Percentiles rank a stretch among this genome's conserved stretches.
Evolutionary conservation across 2,113 vertebrate genomes (phyloP).

Genomic region (Centropus bengalensis): DNA sequence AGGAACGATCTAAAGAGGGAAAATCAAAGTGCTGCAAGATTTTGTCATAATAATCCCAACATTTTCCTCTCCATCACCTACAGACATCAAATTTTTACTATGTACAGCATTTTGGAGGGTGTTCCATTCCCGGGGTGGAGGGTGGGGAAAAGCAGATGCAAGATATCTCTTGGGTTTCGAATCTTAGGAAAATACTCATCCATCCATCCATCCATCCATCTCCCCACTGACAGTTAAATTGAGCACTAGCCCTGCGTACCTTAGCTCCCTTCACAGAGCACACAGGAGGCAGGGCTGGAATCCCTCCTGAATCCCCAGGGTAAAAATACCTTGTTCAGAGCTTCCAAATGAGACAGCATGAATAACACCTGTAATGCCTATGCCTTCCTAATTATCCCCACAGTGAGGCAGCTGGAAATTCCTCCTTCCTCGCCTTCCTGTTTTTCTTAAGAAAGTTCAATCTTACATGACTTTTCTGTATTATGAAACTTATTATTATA

Average conservation of each 20-base stretch:
- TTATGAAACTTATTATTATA: background rate
- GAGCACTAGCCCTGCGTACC: background rate
- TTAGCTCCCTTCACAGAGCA: background rate
- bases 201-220: background rate
- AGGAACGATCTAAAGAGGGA: background rate
- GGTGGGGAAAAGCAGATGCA: background rate
- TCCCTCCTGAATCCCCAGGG: fast-evolving
- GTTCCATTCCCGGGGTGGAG: background rate
- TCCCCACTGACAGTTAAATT: background rate
- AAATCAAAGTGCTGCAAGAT: background rate
- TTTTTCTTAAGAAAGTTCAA: background rate
- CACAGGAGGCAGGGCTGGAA: background rate
- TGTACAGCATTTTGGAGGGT: background rate
- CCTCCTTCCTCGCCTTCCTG: background rate
- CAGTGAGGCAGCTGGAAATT: background rate
- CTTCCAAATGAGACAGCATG: background rate
- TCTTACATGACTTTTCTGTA: background rate
- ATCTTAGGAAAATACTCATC: background rate
- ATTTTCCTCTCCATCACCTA: background rate
- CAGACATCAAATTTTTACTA: background rate
- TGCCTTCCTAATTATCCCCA: background rate
- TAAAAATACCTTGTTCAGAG: background rate
- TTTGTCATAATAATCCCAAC: background rate
- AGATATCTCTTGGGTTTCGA: background rate
- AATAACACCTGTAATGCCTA: background rate